These are phyloP conservation scores for Hydrolagus affinis DNA, from an alignment of 2,113 vertebrate genomes.

Conservation along the genomic window DNA sequence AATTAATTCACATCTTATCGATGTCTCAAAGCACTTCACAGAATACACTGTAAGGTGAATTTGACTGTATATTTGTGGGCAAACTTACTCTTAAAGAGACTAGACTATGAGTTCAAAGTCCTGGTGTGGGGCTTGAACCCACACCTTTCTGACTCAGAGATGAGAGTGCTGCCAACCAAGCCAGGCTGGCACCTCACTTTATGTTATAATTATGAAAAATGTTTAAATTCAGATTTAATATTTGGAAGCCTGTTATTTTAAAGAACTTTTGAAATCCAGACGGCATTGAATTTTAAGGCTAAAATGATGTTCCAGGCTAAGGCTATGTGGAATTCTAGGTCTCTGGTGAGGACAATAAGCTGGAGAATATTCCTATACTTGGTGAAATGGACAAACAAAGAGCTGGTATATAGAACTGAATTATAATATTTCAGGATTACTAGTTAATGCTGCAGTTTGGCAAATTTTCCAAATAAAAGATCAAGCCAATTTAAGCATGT, in stretches of 20 bases:
- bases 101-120: not conserved
- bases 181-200: not conserved
- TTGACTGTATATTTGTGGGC: too few species aligned
- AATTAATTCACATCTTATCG: too few species aligned
- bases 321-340: not conserved
- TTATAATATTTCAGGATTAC: not conserved
- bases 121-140: not conserved
- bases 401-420: not conserved
- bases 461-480: not conserved
- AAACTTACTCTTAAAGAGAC: not conserved
- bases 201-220: too few species aligned
- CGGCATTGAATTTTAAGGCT: too few species aligned
- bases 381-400: too few species aligned
- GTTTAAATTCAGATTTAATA: too few species aligned
- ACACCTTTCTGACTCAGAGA: not conserved
- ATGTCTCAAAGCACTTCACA: too few species aligned
- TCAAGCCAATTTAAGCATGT: not conserved
- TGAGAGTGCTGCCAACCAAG: not conserved
- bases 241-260: too few species aligned
- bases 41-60: too few species aligned
- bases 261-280: too few species aligned
- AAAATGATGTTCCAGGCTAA: too few species aligned
- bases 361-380: not conserved
- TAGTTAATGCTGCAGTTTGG: not conserved
- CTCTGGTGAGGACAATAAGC: not conserved